Base-by-base conservation (phyloP, 1,140 invertebrate species). In the Frieseomelitta varia region DNA sequence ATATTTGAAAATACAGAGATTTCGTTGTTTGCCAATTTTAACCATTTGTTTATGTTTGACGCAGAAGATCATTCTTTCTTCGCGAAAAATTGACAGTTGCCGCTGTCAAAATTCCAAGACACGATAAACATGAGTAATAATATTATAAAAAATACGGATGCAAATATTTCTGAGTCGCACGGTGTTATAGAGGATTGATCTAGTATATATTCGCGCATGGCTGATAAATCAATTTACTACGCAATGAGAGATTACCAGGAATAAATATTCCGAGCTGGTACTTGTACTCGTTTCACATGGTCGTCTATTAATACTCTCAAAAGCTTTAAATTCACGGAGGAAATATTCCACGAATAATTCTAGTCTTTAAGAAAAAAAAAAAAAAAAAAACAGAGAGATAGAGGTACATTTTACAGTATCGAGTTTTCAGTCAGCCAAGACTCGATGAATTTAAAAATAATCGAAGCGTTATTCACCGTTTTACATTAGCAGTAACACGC, bases 401-500 rank as follows among this genome's bases (percentile, higher is more conserved):
- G n/a, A n/a, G n/a, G 4, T 24, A 19, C 30, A 30, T 47, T 47
- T 47, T 8, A 47, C 39, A 6, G 6, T 73, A 21, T 27, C 19
- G 19, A 21, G 15, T 55, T 30, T 19, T 72, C 24, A 72, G 39
- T 39, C 67, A 21, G 34, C 34, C 39, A n/a, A 8, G n/a, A 19
- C 39, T 47, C 47, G 24, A 30, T 55, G 27, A 55, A 55, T 55
- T 17, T 8, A 51, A 74, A 27, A 21, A 27, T 55, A 30, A 55
- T 30, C 17, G 10, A 30, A 53, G 8, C 15, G 21, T 76, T 55
- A 19, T 76, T 69, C 30, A 1, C 30, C 17, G 15, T 24, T 17
- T 47, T 74, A 4, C 34, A n/a, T 67, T 11, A 86, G 91, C 97
- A 97, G 89, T 96, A 97, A 91, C 97, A 97, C 61, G 96, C 96